Base-by-base conservation (phyloP, 1,140 invertebrate species). In the Mactra quadrangularis region DNA sequence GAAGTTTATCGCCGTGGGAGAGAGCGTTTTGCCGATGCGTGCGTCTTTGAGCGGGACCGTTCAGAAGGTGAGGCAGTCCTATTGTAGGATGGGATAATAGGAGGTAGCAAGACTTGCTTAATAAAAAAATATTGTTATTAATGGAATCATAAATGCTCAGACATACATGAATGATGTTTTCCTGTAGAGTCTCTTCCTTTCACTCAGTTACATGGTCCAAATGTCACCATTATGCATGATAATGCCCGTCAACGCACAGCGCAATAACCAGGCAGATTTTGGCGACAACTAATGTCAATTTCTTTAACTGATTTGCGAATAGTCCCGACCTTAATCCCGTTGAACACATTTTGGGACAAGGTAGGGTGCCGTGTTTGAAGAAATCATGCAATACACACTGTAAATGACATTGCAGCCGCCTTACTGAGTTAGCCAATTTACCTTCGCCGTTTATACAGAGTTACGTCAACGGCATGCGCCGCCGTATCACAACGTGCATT, bases 191-290 rank as follows among this genome's bases (percentile, higher is more conserved):
- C 22, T 62, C 31, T 62, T 15, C 59, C 59, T 33, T 62, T 62
- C 59, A 35, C 22, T 62, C 55, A 57, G 55, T 17, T 7, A 3
- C n/a, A 57, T 57, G 55, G 22, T 57, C 55, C 55, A 17, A 25
- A 57, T 57, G 55, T 57, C 27, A 4, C 55, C 55, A 6, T 55
- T n/a, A 55, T 55, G 52, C 52, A 55, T n/a, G n/a, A 57, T 57
- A 57, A 57, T 17, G 55, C 25, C 55, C n/a, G 22, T 9, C 55
- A 17, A 7, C 50, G 25, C 25, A 9, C 50, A 53, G 50, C 50
- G 50, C 50, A 53, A 17, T 17, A 57, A 57, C 55, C 17, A 3
- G 55, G 17, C 55, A 17, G 50, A n/a, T 53, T 53, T 53, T 9
- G 55, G 52, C 52, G 52, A 22, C 52, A 11, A 57, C 27, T 57